A percentile compares a stretch with the other conserved stretches of the same genome.
phyloP scores from a whole-genome alignment of 2,888 invertebrate species.

The Celastrina argiolus region DNA sequence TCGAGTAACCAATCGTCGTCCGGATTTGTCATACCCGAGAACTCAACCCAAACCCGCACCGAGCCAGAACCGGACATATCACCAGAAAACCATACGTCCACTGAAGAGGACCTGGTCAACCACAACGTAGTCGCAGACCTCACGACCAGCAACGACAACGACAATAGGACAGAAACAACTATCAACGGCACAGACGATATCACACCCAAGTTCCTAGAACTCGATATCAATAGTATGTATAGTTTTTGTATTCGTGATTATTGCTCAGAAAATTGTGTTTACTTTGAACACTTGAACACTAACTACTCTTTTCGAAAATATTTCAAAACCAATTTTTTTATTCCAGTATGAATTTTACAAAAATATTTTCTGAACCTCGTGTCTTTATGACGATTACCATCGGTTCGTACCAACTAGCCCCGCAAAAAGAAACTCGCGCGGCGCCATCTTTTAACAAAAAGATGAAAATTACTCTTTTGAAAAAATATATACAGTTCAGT shows the following conservation, averaged over 20 bases:
- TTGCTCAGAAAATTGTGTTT: no score
- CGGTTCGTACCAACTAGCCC: no score
- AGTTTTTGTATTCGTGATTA: neutral
- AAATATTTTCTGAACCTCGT: no score
- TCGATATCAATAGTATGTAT: constrained; percentile 64
- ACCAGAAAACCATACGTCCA: constrained; percentile 34
- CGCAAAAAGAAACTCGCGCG: no score
- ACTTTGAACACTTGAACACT: no score
- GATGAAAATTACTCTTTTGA: neutral
- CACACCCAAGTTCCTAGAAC: constrained; percentile 60
- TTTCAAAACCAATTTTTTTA: no score
- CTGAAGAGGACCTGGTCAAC: constrained; percentile 40
- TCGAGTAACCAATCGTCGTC: constrained; percentile 69
- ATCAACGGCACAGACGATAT: constrained; percentile 51
- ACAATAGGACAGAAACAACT: constrained; percentile 39
- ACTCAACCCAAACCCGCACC: constrained; percentile 39
- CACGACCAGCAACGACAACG: constrained; percentile 39
- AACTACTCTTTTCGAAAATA: no score
- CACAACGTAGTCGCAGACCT: constrained; percentile 43
- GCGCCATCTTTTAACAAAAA: neutral
- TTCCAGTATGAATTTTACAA: no score
- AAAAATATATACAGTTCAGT: neutral
- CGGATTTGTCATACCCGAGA: constrained; percentile 53
- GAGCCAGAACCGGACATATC: constrained; percentile 33
- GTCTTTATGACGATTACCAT: no score